Base-by-base conservation (phyloP, 2,113 vertebrate genomes). In the Boulengeromyrus knoepffleri region DNA sequence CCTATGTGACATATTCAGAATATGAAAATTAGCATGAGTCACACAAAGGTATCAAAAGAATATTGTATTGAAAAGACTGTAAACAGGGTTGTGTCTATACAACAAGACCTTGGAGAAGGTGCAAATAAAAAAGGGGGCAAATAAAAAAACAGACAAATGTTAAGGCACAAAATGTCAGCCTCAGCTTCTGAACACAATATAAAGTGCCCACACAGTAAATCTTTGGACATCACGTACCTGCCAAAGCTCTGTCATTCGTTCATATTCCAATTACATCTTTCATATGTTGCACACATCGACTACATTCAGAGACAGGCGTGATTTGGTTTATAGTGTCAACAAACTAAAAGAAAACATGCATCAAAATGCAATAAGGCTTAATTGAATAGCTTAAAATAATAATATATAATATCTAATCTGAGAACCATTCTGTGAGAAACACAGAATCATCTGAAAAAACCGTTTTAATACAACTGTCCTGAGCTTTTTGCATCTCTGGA, bases 91-190 rank as follows among this genome's bases (percentile, higher is more conserved):
- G 56, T 70, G 89, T 92, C 89, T 92, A 91, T 93, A 92, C 42
- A 89, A 90, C 45, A 89, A 92, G 91, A 92, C 86, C n/a, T 90
- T 77, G 58, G 84, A 91, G 85, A 94, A 94, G 93, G 93, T 93
- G 92, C 91, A 88, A 31, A 90, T 45, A 27, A 1, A 47, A 90
- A 19, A 89, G 31, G 56, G 56, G 21, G 24, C 56, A n/a, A 66
- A 66, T 3, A 42, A 36, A 31, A 50, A 47, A 56, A 47, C 42
- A 42, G 27, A 88, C 24, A 53, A 89, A 83, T n/a, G 27, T 80
- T 19, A 12, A 90, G 9, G 70, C 90, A 89, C 90, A 89, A 91
- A 90, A 91, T 89, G 91, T 93, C 96, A 96, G 95, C 94, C 95
- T 96, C 95, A 87, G 49, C 86, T 27, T 47, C 15, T 49, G 50